phyloP scores from a whole-genome alignment of 2,113 vertebrate genomes.

The Desmodus rotundus region DNA sequence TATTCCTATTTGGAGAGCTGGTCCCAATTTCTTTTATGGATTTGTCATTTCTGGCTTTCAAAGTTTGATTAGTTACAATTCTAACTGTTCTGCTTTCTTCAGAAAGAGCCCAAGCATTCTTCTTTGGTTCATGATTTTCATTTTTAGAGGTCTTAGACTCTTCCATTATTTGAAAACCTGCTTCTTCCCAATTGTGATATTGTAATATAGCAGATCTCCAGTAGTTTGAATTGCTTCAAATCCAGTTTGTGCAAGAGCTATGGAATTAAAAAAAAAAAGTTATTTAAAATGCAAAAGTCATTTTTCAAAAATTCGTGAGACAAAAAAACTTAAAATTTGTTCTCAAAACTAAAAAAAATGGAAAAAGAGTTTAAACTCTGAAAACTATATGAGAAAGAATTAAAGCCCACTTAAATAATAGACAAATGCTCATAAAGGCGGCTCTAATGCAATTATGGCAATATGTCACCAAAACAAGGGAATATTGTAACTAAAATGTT shows the following conservation, averaged over 20 bases:
- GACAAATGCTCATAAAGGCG: neutral
- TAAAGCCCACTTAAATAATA: conserved; percentile 15
- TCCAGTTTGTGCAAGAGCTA: conserved; percentile 78
- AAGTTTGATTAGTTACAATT: conserved; percentile 83
- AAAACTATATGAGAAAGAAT: neutral
- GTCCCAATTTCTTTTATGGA: conserved; percentile 80
- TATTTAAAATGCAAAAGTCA: conserved; percentile 53
- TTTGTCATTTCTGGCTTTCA: conserved; percentile 86
- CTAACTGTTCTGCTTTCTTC: conserved; percentile 87
- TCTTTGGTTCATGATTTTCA: conserved; percentile 87
- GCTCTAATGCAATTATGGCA: neutral
- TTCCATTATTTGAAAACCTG: conserved; percentile 89
- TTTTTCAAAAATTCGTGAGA: neutral
- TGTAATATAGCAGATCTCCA: conserved; percentile 79
- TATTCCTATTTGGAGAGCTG: conserved; percentile 81
- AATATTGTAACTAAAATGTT: conserved; percentile 23
- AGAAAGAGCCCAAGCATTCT: conserved; percentile 81
- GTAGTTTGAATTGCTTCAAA: conserved; percentile 77
- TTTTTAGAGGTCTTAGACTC: conserved; percentile 87
- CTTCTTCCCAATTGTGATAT: conserved; percentile 75
- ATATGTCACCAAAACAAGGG: conserved; percentile 20
- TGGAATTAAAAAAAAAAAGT: conserved; percentile 67
- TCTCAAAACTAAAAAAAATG: conserved; percentile 15
- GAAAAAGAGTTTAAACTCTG: neutral
- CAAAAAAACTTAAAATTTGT: neutral